A percentile compares a stretch with the other conserved stretches of the same genome.
Conservation (phyloP, 2,797 vertebrate species). For the Gymnopithys bicolor region DNA sequence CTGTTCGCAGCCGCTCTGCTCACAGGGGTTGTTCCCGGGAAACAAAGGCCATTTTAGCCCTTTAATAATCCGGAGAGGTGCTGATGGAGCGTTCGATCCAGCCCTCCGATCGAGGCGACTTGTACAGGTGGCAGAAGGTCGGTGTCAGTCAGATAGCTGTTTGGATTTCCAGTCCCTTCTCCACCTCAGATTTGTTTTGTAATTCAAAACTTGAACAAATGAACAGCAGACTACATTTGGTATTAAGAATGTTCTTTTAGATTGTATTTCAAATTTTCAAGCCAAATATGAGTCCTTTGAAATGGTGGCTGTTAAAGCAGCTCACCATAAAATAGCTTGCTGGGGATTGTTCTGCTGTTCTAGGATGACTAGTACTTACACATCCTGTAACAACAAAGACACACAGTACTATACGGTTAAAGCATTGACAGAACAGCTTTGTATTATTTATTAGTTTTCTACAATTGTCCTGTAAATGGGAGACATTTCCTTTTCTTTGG, state of each 20-base stretch:
- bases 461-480: not conserved
- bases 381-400: not conserved
- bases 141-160: not conserved
- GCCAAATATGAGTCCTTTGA: not conserved
- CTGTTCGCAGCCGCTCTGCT: not conserved
- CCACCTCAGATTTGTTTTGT: not conserved
- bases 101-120: not conserved
- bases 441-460: not conserved
- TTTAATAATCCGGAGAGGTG: not conserved
- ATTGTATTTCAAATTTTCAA: not conserved
- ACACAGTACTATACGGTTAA: not conserved
- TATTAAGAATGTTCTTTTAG: not conserved
- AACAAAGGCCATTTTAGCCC: not conserved
- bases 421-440: not conserved
- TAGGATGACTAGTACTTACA: not conserved
- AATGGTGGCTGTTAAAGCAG: not conserved
- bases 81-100: not conserved
- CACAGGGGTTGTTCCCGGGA: not conserved
- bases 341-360: not conserved
- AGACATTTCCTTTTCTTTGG: not conserved
- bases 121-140: not conserved
- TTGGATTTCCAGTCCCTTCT: not conserved
- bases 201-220: not conserved
- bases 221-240: not conserved
- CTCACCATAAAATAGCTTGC: accelerated